Percentiles rank a stretch among this genome's conserved stretches.
These are phyloP conservation scores for Nasonia oneida DNA, from an alignment of 2,888 invertebrate genomes.

Conservation along the genomic window DNA sequence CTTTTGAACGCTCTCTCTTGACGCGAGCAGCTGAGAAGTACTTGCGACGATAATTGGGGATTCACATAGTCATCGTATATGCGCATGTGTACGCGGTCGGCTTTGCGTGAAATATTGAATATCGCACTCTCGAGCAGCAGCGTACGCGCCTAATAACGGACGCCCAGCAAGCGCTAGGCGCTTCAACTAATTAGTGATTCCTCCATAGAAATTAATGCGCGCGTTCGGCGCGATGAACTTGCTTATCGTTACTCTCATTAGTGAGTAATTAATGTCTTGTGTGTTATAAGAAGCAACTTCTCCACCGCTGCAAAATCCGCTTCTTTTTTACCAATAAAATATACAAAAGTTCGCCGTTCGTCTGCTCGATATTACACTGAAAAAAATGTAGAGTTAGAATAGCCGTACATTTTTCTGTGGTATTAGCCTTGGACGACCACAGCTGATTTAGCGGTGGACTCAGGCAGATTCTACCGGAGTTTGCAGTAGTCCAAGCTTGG, in stretches of 20 bases:
- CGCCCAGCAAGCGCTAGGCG: background rate
- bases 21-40: constrained; percentile 33
- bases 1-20: constrained; percentile 40
- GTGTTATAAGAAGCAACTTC: background rate
- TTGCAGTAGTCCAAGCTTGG: no score
- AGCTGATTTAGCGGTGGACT: no score
- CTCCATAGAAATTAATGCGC: constrained; percentile 21
- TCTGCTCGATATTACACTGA: background rate
- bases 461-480: no score
- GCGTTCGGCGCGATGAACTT: background rate
- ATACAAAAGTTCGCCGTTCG: background rate
- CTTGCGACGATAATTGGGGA: constrained; percentile 49
- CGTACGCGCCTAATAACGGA: constrained; percentile 31
- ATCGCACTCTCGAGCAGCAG: background rate
- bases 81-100: background rate
- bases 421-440: no score
- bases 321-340: background rate
- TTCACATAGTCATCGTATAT: constrained; percentile 1
- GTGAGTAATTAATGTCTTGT: constrained; percentile 22
- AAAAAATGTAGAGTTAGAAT: no score
- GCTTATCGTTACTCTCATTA: constrained; percentile 23
- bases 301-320: background rate
- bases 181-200: constrained; percentile 51
- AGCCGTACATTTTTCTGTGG: no score
- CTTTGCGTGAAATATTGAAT: constrained; percentile 46